These are phyloP conservation scores for Cranoglanis bouderius DNA, from an alignment of 2,113 vertebrate genomes.

Conservation along the genomic window DNA sequence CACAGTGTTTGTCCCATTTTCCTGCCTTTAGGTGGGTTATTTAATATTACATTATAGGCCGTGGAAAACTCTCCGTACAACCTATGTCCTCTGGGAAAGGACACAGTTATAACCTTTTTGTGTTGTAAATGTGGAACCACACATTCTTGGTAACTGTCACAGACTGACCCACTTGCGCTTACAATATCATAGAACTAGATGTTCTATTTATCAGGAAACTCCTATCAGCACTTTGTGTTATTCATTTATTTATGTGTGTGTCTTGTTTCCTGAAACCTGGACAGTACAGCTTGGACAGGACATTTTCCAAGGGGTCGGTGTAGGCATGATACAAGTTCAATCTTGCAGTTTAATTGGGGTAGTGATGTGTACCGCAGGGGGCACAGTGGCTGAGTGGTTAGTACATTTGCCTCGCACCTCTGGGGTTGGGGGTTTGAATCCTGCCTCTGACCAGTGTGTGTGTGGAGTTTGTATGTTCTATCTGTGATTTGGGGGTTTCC, in stretches of 20 bases:
- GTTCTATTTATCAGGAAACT: neutral
- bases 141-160: neutral
- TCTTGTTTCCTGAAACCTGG: neutral
- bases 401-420: no score
- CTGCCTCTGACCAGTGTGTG: no score
- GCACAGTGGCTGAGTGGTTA: no score
- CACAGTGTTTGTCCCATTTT: constrained; percentile 37
- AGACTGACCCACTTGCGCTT: constrained; percentile 4
- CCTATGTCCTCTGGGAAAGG: neutral
- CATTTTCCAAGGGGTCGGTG: neutral
- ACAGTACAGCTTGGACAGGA: neutral
- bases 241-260: neutral
- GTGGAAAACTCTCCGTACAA: neutral
- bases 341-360: neutral
- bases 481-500: no score
- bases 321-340: no score
- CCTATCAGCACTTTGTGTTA: neutral
- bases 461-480: no score
- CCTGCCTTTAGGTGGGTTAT: constrained; percentile 19
- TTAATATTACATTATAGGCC: neutral
- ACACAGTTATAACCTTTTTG: constrained; percentile 1
- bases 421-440: no score
- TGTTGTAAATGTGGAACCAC: neutral
- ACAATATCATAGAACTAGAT: neutral
- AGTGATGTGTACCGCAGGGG: neutral